phyloP scores from a whole-genome alignment of 2,888 invertebrate species.

The Steinernema scapterisci region DNA sequence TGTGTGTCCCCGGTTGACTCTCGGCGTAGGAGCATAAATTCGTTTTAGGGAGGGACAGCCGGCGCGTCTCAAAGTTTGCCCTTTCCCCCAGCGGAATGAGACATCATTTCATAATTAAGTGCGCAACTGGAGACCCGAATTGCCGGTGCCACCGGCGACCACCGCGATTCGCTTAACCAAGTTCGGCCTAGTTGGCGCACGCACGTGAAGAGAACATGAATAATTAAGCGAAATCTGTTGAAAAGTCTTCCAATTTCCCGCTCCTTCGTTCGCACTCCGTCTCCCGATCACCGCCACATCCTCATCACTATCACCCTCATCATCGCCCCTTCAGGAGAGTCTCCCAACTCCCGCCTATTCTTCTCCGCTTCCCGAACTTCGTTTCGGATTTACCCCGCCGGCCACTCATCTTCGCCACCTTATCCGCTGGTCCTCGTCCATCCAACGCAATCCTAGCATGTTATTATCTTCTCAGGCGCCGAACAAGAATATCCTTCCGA shows the following conservation, averaged over 20 bases:
- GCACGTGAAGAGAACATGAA: conserved; percentile 30
- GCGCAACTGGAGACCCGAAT: conserved; percentile 6
- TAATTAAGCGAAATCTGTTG: conserved; percentile 30
- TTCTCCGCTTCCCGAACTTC: not conserved
- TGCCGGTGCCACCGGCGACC: conserved; percentile 7
- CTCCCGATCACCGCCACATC: conserved; percentile 3
- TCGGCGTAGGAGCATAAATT: not conserved
- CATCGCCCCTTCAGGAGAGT: not conserved
- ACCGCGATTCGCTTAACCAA: not conserved
- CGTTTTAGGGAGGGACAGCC: not conserved
- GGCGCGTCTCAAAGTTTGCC: not conserved
- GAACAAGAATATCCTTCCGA: not conserved
- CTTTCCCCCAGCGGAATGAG: not conserved
- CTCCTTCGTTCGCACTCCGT: not conserved
- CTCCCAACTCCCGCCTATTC: not conserved
- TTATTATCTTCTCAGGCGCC: not conserved
- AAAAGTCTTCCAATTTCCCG: conserved; percentile 25
- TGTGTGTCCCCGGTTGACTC: not conserved
- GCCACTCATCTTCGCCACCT: not conserved
- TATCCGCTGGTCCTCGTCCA: not conserved
- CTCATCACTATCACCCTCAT: conserved; percentile 9
- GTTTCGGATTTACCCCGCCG: no score
- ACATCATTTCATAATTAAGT: conserved; percentile 9
- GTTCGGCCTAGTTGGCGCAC: not conserved
- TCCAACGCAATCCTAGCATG: not conserved